Conservation (phyloP, 2,113 vertebrate genomes). For the Gadus chalcogrammus region DNA sequence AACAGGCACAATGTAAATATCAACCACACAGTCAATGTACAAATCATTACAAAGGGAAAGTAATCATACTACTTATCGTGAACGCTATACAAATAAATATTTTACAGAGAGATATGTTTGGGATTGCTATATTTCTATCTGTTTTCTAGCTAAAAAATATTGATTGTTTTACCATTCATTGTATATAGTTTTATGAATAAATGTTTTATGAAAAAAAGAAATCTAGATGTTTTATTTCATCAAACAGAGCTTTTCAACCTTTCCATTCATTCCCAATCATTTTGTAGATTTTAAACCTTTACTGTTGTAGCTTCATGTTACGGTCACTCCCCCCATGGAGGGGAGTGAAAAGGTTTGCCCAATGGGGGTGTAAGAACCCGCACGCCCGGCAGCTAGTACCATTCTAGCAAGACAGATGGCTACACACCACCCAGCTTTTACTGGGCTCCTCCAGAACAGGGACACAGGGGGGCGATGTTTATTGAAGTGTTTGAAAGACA, state of each 20-base stretch:
- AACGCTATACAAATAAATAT: constrained; percentile 32
- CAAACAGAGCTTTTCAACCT: background rate
- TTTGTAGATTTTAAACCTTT: background rate
- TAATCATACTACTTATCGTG: constrained; percentile 26
- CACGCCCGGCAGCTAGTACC: no score
- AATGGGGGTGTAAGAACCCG: no score
- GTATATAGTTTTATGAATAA: background rate
- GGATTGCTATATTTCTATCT: constrained; percentile 10
- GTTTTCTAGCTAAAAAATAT: constrained; percentile 13
- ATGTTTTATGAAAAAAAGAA: background rate
- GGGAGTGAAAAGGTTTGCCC: no score
- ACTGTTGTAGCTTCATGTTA: no score
- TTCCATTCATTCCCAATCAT: background rate
- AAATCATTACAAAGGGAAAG: constrained; percentile 39
- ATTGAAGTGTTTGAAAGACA: no score
- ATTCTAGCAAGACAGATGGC: no score
- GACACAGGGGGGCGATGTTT: no score
- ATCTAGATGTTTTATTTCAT: background rate
- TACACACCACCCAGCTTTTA: no score
- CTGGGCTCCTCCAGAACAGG: no score
- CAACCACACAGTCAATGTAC: constrained; percentile 30
- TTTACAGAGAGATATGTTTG: constrained; percentile 36
- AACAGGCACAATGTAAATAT: constrained; percentile 47
- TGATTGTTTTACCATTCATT: background rate
- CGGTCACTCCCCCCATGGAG: no score